Conservation (phyloP, 2,888 invertebrate species). For the Eristalis tenax region DNA sequence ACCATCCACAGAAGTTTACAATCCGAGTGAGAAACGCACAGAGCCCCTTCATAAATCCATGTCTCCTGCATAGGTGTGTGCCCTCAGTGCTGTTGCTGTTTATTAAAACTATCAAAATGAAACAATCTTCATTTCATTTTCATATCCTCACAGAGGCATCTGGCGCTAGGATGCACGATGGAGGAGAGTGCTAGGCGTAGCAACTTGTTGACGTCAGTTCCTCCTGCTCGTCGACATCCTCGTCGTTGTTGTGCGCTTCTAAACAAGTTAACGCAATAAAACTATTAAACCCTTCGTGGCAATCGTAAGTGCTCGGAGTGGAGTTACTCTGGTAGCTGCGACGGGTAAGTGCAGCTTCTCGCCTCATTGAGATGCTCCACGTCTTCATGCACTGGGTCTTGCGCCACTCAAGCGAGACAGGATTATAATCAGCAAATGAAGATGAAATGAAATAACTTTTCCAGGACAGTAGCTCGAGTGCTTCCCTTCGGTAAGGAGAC, state of each 20-base stretch:
- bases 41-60: slow-evolving; percentile 58
- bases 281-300: slow-evolving; percentile 64
- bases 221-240: background rate
- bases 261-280: slow-evolving; percentile 69
- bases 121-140: slow-evolving; percentile 70
- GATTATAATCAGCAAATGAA: slow-evolving; percentile 70
- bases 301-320: slow-evolving; percentile 23
- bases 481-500: slow-evolving; percentile 18
- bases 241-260: slow-evolving; percentile 15
- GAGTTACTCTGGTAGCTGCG: background rate
- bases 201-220: slow-evolving; percentile 63
- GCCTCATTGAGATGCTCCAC: slow-evolving; percentile 25
- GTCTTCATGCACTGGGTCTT: slow-evolving; percentile 13
- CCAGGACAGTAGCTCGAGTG: slow-evolving; percentile 2
- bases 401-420: slow-evolving; percentile 34
- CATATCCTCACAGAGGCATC: slow-evolving; percentile 39
- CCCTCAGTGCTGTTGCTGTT: slow-evolving; percentile 35
- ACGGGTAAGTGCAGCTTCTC: slow-evolving; percentile 21
- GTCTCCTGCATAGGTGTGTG: slow-evolving; percentile 33
- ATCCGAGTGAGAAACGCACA: slow-evolving; percentile 7
- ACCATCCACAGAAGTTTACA: slow-evolving; percentile 37
- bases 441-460: slow-evolving; percentile 70
- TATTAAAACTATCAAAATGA: slow-evolving; percentile 71
- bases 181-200: background rate
- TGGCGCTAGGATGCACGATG: slow-evolving; percentile 18